Conservation (phyloP, 2,888 invertebrate species). For the Cryptus viduatorius region DNA sequence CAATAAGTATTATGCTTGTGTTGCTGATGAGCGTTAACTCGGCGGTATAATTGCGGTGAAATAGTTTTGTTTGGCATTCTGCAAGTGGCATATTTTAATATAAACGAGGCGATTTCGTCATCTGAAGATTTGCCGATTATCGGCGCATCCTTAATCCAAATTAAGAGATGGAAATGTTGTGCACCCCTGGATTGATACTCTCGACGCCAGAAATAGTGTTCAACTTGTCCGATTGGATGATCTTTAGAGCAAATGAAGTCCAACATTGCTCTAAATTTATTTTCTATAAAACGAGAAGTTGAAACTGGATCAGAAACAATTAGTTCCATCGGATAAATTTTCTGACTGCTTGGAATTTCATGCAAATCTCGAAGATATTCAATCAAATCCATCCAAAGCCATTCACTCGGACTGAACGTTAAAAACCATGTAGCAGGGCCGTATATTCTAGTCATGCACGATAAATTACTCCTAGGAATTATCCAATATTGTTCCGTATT, state of each 20-base stretch:
- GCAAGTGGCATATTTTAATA: slow-evolving; percentile 71
- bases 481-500: slow-evolving; percentile 69
- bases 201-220: slow-evolving; percentile 63
- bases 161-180: slow-evolving; percentile 73
- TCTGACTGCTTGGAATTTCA: neutral
- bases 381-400: slow-evolving; percentile 75
- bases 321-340: slow-evolving; percentile 8
- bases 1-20: slow-evolving; percentile 70
- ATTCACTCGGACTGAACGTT: slow-evolving; percentile 35
- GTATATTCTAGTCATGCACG: slow-evolving; percentile 70
- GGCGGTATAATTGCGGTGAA: too few species aligned
- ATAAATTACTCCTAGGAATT: slow-evolving; percentile 63
- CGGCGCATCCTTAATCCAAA: slow-evolving; percentile 27
- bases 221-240: slow-evolving; percentile 71
- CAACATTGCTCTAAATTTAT: slow-evolving; percentile 75
- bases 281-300: slow-evolving; percentile 76
- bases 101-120: slow-evolving; percentile 71
- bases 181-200: slow-evolving; percentile 69
- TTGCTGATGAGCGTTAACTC: slow-evolving; percentile 66
- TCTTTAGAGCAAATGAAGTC: slow-evolving; percentile 74
- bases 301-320: slow-evolving; percentile 63
- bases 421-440: slow-evolving; percentile 59
- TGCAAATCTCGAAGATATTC: slow-evolving; percentile 71
- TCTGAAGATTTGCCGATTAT: slow-evolving; percentile 42
- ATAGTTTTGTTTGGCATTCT: slow-evolving; percentile 64